These are phyloP conservation scores for Sebastes minor DNA, from an alignment of 2,797 vertebrate species.

Conservation along the genomic window DNA sequence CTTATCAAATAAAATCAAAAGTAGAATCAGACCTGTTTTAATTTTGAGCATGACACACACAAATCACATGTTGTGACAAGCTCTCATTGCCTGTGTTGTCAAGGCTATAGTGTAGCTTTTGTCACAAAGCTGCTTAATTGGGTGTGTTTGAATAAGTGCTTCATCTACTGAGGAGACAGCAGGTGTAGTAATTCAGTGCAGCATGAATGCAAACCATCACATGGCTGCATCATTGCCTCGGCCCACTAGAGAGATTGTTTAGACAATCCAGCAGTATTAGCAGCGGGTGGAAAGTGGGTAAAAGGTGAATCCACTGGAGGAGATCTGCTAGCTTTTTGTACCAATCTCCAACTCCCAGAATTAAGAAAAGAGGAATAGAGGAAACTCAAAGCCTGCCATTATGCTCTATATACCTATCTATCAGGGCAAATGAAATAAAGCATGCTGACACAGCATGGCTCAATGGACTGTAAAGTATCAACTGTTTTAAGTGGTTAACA, in stretches of 20 bases:
- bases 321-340: not conserved
- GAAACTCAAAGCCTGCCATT: not conserved
- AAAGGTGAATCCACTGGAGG: not conserved
- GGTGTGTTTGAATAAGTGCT: not conserved
- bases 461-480: not conserved
- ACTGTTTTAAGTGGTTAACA: constrained; percentile 19
- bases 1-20: too few relatives aligned
- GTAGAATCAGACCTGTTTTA: not conserved
- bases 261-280: not conserved
- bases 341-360: not conserved
- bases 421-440: not conserved
- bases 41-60: not conserved
- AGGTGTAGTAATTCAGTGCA: not conserved
- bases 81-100: not conserved
- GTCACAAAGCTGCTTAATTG: constrained; percentile 5
- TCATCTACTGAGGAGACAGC: not conserved
- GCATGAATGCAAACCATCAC: not conserved
- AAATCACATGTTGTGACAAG: not conserved
- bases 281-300: not conserved
- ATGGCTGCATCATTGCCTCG: not conserved
- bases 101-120: not conserved
- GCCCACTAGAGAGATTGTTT: not conserved
- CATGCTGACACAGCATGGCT: not conserved
- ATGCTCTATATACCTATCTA: not conserved
- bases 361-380: not conserved